Percentiles rank a stretch among this genome's conserved stretches.
phyloP scores from a whole-genome alignment of 2,888 invertebrate genomes.

The Ormyrus pomaceus region DNA sequence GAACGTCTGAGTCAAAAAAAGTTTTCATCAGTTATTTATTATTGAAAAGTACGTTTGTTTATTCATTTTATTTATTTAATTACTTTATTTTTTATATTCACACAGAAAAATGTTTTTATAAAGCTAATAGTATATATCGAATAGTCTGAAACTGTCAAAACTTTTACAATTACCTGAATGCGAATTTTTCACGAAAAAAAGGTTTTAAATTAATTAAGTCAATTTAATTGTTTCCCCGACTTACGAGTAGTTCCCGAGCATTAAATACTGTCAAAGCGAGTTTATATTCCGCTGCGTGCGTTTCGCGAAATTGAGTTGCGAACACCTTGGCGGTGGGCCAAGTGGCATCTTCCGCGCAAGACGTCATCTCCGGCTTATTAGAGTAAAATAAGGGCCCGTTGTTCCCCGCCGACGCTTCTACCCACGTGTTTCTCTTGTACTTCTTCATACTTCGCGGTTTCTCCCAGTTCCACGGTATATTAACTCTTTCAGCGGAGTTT shows the following conservation, averaged over 20 bases:
- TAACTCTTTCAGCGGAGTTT: slow-evolving; percentile 35
- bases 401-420: slow-evolving; percentile 20
- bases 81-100: no score
- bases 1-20: no score
- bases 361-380: slow-evolving; percentile 52
- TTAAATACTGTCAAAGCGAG: slow-evolving; percentile 26
- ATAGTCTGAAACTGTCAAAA: no score
- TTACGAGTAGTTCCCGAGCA: slow-evolving; percentile 6
- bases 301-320: slow-evolving; percentile 45
- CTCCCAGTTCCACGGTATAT: slow-evolving; percentile 37
- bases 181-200: no score
- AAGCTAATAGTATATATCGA: no score
- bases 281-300: slow-evolving; percentile 5
- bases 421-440: slow-evolving; percentile 11
- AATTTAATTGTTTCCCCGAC: slow-evolving; percentile 15
- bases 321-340: slow-evolving; percentile 41
- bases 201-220: no score
- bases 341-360: slow-evolving; percentile 33
- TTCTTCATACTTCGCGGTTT: slow-evolving; percentile 49
- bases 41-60: no score
- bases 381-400: slow-evolving; percentile 46
- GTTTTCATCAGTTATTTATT: no score
- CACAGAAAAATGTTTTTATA: no score
- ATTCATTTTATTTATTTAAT: no score
- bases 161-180: no score